Percentiles rank a stretch among this genome's conserved stretches.
Conservation (phyloP, 2,113 vertebrate species). For the Sminthopsis crassicaudata region DNA sequence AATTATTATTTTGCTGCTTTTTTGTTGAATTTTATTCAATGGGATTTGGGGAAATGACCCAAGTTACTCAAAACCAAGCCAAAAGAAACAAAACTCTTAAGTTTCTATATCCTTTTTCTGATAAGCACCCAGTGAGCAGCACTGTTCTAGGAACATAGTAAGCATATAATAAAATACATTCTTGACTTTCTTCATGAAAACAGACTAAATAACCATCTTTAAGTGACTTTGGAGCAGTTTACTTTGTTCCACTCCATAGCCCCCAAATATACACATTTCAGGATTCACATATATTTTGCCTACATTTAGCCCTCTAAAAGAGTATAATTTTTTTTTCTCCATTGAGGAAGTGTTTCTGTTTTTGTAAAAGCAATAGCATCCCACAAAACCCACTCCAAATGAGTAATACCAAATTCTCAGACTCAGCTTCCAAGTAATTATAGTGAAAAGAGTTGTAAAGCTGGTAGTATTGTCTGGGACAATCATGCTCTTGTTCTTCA, state of each 20-base stretch:
- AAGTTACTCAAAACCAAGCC: neutral
- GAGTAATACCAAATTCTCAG: neutral
- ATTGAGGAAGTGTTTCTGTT: neutral
- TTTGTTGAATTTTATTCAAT: neutral
- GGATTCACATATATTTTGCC: neutral
- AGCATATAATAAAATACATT: neutral
- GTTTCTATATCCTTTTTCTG: neutral
- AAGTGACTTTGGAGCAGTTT: no score
- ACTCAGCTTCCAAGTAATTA: neutral
- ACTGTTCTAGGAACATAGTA: neutral
- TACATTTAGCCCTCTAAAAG: neutral
- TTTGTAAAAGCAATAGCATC: neutral
- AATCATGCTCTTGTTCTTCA: neutral
- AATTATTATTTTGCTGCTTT: neutral
- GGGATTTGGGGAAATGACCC: neutral
- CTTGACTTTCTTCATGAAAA: neutral
- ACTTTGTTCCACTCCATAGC: no score
- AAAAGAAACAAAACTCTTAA: neutral
- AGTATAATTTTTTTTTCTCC: neutral
- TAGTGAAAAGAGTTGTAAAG: neutral
- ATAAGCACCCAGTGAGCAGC: neutral
- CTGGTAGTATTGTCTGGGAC: neutral
- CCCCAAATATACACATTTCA: neutral
- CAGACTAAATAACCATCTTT: neutral
- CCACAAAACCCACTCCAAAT: neutral